Evolutionary conservation across 2,113 vertebrate genomes (phyloP).

Genomic region (Rhinichthys klamathensis): DNA sequence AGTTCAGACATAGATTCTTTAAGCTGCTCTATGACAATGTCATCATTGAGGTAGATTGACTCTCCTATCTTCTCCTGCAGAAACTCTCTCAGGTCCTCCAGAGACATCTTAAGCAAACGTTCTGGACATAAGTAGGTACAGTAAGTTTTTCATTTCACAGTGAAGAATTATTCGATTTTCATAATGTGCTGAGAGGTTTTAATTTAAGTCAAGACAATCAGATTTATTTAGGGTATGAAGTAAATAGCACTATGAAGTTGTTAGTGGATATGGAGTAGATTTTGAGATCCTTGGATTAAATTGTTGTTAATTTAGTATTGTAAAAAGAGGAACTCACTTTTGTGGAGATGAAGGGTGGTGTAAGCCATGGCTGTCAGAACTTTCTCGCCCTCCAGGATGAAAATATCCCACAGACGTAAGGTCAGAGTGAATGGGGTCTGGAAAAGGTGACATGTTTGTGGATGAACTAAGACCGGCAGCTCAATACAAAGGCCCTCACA

Average conservation of each 20-base stretch:
- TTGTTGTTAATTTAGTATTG: not conserved
- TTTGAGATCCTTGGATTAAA: not conserved
- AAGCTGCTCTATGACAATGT: conserved; percentile 81
- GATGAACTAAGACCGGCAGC: not conserved
- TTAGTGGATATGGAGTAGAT: not conserved
- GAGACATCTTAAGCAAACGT: conserved; percentile 78
- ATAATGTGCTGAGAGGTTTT: not conserved
- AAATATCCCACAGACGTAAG: conserved; percentile 85
- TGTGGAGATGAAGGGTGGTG: conserved; percentile 84
- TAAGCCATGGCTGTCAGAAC: conserved; percentile 85
- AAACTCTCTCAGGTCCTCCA: conserved; percentile 87
- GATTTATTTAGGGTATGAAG: not conserved
- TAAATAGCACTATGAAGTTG: too few species aligned
- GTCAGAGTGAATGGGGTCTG: conserved; percentile 87
- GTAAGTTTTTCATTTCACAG: not conserved
- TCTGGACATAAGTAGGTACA: conserved; percentile 67
- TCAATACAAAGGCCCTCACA: not conserved
- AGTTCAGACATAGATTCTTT: conserved; percentile 81
- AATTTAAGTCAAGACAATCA: not conserved
- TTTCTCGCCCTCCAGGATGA: conserved; percentile 84
- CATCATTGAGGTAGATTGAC: conserved; percentile 79
- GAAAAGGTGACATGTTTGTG: conserved; percentile 8
- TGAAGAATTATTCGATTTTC: not conserved
- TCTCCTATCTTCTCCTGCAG: conserved; percentile 81
- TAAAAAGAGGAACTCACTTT: conserved; percentile 74